Percentiles rank a stretch among this genome's conserved stretches.
Conservation (phyloP, 2,888 invertebrate species). For the Apeira syringaria region DNA sequence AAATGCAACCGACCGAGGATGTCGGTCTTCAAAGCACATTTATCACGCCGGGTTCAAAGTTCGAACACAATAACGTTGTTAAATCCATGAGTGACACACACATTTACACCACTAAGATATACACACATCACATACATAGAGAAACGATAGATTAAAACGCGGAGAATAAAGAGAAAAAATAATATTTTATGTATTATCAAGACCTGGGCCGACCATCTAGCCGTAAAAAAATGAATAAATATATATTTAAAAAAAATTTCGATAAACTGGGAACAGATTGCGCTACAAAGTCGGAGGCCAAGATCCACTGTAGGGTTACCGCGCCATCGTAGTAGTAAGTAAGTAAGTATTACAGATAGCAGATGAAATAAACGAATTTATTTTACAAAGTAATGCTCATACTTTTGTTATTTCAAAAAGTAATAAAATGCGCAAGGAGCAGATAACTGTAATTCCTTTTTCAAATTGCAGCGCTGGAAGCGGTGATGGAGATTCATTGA, state of each 20-base stretch:
- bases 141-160: slow-evolving; percentile 16
- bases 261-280: too few relatives aligned
- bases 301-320: too few relatives aligned
- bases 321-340: too few relatives aligned
- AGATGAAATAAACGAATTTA: slow-evolving; percentile 28
- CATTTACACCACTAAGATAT: slow-evolving; percentile 26
- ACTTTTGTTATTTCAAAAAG: slow-evolving; percentile 39
- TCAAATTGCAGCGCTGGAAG: slow-evolving; percentile 62
- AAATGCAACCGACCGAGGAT: slow-evolving; percentile 55
- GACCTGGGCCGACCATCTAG: too few relatives aligned
- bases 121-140: slow-evolving; percentile 10
- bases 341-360: too few relatives aligned
- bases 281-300: too few relatives aligned
- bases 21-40: slow-evolving; percentile 48
- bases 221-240: too few relatives aligned
- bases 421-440: slow-evolving; percentile 47
- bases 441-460: slow-evolving; percentile 61
- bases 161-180: slow-evolving; percentile 9
- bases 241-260: too few relatives aligned
- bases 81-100: slow-evolving; percentile 33
- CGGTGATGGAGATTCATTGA: slow-evolving; percentile 77
- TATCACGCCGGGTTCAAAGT: slow-evolving; percentile 70
- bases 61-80: slow-evolving; percentile 53
- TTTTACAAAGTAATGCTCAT: slow-evolving; percentile 32
- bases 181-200: slow-evolving; percentile 11